Evolutionary conservation across 2,888 invertebrate species (phyloP).

Genomic region (Sycophila texana): DNA sequence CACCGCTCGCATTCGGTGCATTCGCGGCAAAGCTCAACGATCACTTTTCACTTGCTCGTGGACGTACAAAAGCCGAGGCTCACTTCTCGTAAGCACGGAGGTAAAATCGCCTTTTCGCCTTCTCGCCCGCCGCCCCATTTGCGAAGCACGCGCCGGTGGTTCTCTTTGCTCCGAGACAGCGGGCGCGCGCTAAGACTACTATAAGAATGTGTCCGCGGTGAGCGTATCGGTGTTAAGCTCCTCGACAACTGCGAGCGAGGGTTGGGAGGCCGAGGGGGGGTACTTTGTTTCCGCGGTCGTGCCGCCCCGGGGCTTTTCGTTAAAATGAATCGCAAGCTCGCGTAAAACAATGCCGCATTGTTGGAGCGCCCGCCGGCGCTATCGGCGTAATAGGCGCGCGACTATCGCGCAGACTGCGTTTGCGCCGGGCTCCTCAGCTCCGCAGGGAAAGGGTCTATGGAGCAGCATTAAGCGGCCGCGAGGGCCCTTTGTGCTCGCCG

Average conservation of each 20-base stretch:
- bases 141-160: neutral
- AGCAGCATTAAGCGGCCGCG: constrained; percentile 29
- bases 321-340: constrained; percentile 27
- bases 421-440: neutral
- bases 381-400: constrained; percentile 1
- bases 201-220: constrained; percentile 6
- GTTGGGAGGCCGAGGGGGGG: neutral
- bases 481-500: constrained; percentile 37
- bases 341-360: constrained; percentile 49
- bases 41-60: constrained; percentile 15
- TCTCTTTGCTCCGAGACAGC: neutral
- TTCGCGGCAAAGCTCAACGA: constrained; percentile 44
- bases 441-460: constrained; percentile 3
- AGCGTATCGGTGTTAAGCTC: constrained; percentile 13
- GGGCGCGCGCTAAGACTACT: neutral
- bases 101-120: constrained; percentile 14
- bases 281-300: neutral
- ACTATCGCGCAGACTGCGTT: neutral
- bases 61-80: neutral
- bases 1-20: neutral
- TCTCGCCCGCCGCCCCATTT: neutral
- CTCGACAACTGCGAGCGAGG: neutral
- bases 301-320: neutral
- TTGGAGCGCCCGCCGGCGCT: neutral
- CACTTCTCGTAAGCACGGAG: neutral